Percentiles rank a stretch among this genome's conserved stretches.
phyloP scores from a whole-genome alignment of 2,113 vertebrate genomes.

The human (Homo sapiens) region GRCh38 chr1:181986001-181986500 shows the following conservation, averaged over 20 bases:
- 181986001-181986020: conserved; percentile 53
- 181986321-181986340: conserved; percentile 44
- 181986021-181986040: conserved; percentile 56
- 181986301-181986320: conserved; percentile 60
- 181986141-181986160: not conserved
- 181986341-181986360: not conserved
- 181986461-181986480: conserved; percentile 25
- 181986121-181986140: not conserved
- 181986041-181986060: conserved; percentile 51
- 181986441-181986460: conserved; percentile 69
- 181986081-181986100: not conserved
- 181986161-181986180: not conserved
- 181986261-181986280: conserved; percentile 59
- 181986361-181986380: not conserved
- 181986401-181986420: not conserved
- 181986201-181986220: not conserved
- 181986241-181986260: conserved; percentile 45
- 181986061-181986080: conserved; percentile 49
- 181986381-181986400: not conserved
- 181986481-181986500: not conserved
- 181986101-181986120: not conserved
- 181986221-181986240: not conserved
- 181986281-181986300: conserved; percentile 56
- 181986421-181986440: conserved; percentile 69
- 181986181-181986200: not conserved